Conservation (phyloP, 2,797 vertebrate species). For the Choloepus didactylus region DNA sequence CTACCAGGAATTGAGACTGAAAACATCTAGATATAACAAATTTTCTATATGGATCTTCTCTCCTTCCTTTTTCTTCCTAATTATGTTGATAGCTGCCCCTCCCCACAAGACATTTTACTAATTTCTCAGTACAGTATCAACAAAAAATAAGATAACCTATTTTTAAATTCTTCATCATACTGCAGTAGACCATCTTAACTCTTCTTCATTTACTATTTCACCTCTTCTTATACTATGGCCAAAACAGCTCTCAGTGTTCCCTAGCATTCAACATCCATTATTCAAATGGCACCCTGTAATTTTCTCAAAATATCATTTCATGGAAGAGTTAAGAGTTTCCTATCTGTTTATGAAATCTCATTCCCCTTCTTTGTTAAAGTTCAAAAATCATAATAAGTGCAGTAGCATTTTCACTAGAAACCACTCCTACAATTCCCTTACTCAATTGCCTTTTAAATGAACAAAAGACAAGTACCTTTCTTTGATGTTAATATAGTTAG, state of each 20-base stretch:
- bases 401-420: neutral
- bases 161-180: neutral
- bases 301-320: slow-evolving; percentile 40
- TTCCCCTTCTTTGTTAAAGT: neutral
- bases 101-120: neutral
- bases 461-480: neutral
- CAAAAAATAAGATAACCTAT: neutral
- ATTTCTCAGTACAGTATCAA: neutral
- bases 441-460: neutral
- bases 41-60: neutral
- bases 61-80: neutral
- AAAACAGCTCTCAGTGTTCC: neutral
- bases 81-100: neutral
- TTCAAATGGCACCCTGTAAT: neutral
- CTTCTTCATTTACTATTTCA: neutral
- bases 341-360: neutral
- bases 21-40: neutral
- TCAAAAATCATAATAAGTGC: slow-evolving; percentile 4
- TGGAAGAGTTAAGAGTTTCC: neutral
- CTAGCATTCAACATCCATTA: neutral
- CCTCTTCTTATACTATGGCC: neutral
- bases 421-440: neutral
- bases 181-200: neutral
- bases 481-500: neutral
- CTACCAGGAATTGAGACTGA: neutral